A percentile compares a stretch with the other conserved stretches of the same genome.
Evolutionary conservation across 2,113 vertebrate genomes (phyloP).

Genomic region (Acanthochromis polyacanthus): DNA sequence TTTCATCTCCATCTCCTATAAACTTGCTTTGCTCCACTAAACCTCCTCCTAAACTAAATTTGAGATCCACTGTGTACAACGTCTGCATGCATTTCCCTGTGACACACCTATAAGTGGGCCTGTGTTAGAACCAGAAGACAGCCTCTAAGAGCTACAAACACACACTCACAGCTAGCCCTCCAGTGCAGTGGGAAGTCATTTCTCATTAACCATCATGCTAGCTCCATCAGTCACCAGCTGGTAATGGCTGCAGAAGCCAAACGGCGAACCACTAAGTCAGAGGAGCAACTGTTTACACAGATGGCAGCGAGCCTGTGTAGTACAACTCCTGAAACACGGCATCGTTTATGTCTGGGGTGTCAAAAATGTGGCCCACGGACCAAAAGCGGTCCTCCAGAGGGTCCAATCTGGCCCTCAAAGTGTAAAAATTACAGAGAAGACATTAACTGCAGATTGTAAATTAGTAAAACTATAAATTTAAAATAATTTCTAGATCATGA

Average conservation of each 20-base stretch:
- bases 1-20: background rate
- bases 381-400: too few relatives aligned
- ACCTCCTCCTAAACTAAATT: background rate
- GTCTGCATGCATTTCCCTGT: background rate
- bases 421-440: too few relatives aligned
- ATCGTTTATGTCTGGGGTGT: background rate
- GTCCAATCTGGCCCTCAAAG: too few relatives aligned
- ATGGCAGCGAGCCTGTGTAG: background rate
- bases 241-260: conserved; percentile 36
- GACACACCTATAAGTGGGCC: background rate
- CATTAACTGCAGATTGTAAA: too few relatives aligned
- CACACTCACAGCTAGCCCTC: background rate
- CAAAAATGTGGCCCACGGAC: too few relatives aligned
- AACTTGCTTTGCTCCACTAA: background rate
- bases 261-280: conserved; percentile 14
- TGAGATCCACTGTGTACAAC: background rate
- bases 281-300: conserved; percentile 42
- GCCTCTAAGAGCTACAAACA: background rate
- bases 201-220: conserved; percentile 33
- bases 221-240: conserved; percentile 31
- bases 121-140: background rate
- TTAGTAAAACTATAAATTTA: too few relatives aligned
- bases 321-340: background rate
- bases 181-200: conserved; percentile 22
- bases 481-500: too few relatives aligned